These are phyloP conservation scores for Nycticryphes semicollaris DNA, from an alignment of 2,113 vertebrate species.

Conservation along the genomic window DNA sequence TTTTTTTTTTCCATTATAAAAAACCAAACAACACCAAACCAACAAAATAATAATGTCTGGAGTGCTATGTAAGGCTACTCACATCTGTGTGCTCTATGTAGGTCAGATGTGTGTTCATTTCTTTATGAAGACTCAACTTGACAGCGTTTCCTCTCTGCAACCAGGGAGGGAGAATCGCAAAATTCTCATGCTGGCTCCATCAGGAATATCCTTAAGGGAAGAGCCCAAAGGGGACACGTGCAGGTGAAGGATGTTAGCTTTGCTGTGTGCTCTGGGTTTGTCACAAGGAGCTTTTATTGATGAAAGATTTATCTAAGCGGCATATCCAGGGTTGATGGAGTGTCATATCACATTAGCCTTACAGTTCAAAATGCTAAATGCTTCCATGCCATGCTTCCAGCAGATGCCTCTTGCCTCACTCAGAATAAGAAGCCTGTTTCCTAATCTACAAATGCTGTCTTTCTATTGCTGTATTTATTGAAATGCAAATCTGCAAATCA, in stretches of 20 bases:
- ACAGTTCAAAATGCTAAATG: not conserved
- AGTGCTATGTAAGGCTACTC: not conserved
- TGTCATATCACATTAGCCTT: conserved; percentile 20
- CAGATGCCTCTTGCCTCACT: conserved; percentile 11
- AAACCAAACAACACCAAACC: not conserved
- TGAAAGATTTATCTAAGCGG: not conserved
- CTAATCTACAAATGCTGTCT: not conserved
- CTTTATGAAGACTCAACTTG: conserved; percentile 40
- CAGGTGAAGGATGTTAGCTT: not conserved
- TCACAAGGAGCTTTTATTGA: not conserved
- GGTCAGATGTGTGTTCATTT: conserved; percentile 47
- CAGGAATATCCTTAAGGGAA: not conserved
- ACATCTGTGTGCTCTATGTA: conserved; percentile 56
- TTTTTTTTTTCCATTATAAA: not conserved
- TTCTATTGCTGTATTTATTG: not conserved
- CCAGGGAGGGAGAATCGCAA: not conserved
- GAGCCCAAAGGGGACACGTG: not conserved
- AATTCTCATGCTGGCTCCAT: not conserved
- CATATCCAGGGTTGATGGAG: not conserved
- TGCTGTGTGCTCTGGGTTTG: not conserved
- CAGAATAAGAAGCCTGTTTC: not conserved
- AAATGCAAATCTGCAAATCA: not conserved
- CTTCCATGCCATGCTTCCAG: not conserved
- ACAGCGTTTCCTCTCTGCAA: conserved; percentile 4
- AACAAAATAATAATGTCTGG: not conserved